phyloP scores from a whole-genome alignment of 2,888 invertebrate species.

The Eristalis tenax region DNA sequence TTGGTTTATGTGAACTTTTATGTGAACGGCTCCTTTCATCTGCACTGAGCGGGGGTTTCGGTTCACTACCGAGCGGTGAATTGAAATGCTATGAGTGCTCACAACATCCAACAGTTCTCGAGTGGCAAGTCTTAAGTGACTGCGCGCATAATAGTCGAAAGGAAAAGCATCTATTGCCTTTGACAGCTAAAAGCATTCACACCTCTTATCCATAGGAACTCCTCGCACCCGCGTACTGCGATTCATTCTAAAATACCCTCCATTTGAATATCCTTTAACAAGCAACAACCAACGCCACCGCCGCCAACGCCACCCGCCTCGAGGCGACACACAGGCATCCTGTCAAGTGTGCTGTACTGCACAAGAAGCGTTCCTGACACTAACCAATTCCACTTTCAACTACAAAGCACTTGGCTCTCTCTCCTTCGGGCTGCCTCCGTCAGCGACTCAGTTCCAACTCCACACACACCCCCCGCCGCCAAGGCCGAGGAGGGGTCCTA shows the following conservation, averaged over 20 bases:
- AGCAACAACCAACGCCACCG: neutral
- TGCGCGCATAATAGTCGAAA: neutral
- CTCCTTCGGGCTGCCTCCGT: neutral
- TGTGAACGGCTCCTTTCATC: neutral
- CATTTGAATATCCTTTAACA: slow-evolving; percentile 2
- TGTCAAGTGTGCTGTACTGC: neutral
- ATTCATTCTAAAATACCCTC: slow-evolving; percentile 6
- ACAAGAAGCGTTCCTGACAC: neutral
- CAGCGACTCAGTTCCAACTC: slow-evolving; percentile 1
- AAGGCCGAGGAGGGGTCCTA: neutral
- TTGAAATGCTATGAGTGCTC: neutral
- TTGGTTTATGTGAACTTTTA: neutral
- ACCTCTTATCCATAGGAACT: slow-evolving; percentile 11
- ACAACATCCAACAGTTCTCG: neutral
- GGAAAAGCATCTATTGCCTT: slow-evolving; percentile 9
- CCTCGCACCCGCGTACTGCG: neutral
- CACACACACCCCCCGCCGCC: no score
- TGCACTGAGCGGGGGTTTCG: neutral
- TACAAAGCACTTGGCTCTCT: slow-evolving; percentile 27
- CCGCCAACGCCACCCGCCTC: no score
- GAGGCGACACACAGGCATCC: neutral
- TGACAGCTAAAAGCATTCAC: slow-evolving; percentile 18
- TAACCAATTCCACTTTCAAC: slow-evolving; percentile 37
- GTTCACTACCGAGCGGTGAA: neutral
- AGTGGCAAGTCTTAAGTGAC: neutral